phyloP scores from a whole-genome alignment of 2,888 invertebrate genomes.

The Andricus curvator region DNA sequence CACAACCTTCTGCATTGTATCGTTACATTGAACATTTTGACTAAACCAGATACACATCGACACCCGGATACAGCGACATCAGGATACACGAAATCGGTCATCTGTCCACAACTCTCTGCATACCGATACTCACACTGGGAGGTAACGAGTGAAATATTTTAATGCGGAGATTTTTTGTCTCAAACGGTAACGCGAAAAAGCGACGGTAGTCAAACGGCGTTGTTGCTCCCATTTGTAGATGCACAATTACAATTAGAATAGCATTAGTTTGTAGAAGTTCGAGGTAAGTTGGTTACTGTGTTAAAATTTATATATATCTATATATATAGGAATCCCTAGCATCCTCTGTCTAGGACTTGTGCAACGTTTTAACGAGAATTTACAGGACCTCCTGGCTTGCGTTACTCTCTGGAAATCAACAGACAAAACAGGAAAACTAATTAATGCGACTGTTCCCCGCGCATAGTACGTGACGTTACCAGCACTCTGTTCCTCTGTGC shows the following conservation, averaged over 20 bases:
- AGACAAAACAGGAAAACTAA: constrained; percentile 41
- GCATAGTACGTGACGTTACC: background rate
- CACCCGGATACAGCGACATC: background rate
- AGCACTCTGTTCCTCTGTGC: constrained; percentile 12
- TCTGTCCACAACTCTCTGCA: background rate
- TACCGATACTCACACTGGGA: background rate
- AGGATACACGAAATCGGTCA: background rate
- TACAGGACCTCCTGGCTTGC: constrained; percentile 48
- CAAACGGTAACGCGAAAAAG: constrained; percentile 36
- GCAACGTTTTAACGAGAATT: constrained; percentile 60
- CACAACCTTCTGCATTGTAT: constrained; percentile 28
- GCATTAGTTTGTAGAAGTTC: constrained; percentile 70
- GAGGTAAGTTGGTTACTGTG: constrained; percentile 71
- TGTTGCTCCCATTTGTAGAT: constrained; percentile 77
- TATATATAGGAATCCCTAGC: constrained; percentile 39
- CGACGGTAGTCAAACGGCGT: constrained; percentile 60
- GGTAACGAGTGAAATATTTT: background rate
- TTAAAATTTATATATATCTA: constrained; percentile 41
- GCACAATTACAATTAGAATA: constrained; percentile 74
- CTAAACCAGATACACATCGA: background rate
- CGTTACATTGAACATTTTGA: background rate
- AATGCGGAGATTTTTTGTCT: constrained; percentile 34
- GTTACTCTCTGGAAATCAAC: constrained; percentile 39
- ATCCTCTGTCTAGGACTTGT: constrained; percentile 26
- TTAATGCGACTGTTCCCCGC: constrained; percentile 27